Percentiles rank a stretch among this genome's conserved stretches.
Evolutionary conservation across 2,888 invertebrate genomes (phyloP).

Genomic region (Ashinkailepas kermadecensis): DNA sequence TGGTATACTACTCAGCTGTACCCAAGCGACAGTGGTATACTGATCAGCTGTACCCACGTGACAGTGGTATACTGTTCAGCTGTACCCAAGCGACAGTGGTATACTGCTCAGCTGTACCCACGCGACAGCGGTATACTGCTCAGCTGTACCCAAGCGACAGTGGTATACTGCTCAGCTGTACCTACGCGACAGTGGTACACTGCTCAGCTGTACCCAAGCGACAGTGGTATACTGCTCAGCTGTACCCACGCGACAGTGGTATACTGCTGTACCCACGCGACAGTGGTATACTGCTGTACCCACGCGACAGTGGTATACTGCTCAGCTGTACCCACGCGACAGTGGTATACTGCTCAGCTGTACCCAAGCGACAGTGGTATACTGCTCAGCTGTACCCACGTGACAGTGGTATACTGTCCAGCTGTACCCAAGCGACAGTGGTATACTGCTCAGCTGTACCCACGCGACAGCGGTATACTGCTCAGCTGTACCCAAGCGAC

Average conservation of each 20-base stretch:
- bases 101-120: conserved; percentile 41
- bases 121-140: conserved; percentile 60
- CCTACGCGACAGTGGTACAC: conserved; percentile 61
- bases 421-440: no score
- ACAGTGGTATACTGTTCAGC: conserved; percentile 60
- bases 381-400: conserved; percentile 45
- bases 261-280: conserved; percentile 63
- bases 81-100: no score
- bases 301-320: no score
- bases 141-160: no score
- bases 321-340: conserved; percentile 47
- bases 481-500: conserved; percentile 39
- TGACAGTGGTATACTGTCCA: conserved; percentile 59
- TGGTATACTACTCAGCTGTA: conserved; percentile 54
- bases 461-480: conserved; percentile 60
- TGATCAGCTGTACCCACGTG: conserved; percentile 46
- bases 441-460: conserved; percentile 36
- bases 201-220: conserved; percentile 42
- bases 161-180: no score
- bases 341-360: conserved; percentile 60
- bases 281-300: no score
- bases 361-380: no score
- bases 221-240: no score
- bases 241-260: conserved; percentile 56
- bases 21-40: no score